A percentile compares a stretch with the other conserved stretches of the same genome.
phyloP scores from a whole-genome alignment of 92 coral and sea anemone species.

The Nematostella vectensis region DNA sequence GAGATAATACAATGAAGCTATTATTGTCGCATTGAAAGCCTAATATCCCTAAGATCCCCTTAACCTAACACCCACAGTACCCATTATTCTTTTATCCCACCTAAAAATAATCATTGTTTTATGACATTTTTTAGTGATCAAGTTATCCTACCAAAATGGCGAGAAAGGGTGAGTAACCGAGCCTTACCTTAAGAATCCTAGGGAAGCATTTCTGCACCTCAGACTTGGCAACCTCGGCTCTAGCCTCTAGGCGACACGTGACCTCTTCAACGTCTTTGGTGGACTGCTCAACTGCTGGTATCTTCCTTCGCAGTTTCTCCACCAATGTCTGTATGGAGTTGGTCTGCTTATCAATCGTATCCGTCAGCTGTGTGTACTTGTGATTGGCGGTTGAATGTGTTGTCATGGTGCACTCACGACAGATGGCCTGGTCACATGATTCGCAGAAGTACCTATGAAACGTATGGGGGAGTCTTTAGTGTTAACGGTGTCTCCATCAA shows the following conservation, averaged over 20 bases:
- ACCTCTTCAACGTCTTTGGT: conserved; percentile 93
- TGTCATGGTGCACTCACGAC: conserved; percentile 98
- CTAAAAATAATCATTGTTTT: too few relatives aligned
- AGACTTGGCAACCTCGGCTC: conserved; percentile 94
- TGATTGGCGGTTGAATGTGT: conserved; percentile 91
- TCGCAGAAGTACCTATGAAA: conserved; percentile 95
- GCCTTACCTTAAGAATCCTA: conserved; percentile 56
- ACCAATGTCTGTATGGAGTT: conserved; percentile 64
- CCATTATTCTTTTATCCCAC: too few relatives aligned
- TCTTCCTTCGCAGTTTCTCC: conserved; percentile 82
- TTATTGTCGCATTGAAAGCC: too few relatives aligned
- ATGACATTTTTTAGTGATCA: too few relatives aligned
- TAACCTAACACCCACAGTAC: too few relatives aligned
- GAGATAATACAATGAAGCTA: too few relatives aligned
- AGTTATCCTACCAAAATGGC: too few relatives aligned
- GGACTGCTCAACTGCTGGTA: conserved; percentile 87
- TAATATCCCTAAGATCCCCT: too few relatives aligned
- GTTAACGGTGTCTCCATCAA: too few relatives aligned
- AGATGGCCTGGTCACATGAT: conserved; percentile 96
- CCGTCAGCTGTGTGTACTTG: conserved; percentile 88
- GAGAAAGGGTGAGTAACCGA: too few relatives aligned
- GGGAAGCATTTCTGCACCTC: conserved; percentile 98
- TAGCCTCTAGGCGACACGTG: conserved; percentile 79
- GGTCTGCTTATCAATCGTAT: conserved; percentile 90
- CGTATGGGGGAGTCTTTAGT: too few relatives aligned